phyloP scores from a whole-genome alignment of 2,797 vertebrate species.

The Mormyrus hasselquistii region DNA sequence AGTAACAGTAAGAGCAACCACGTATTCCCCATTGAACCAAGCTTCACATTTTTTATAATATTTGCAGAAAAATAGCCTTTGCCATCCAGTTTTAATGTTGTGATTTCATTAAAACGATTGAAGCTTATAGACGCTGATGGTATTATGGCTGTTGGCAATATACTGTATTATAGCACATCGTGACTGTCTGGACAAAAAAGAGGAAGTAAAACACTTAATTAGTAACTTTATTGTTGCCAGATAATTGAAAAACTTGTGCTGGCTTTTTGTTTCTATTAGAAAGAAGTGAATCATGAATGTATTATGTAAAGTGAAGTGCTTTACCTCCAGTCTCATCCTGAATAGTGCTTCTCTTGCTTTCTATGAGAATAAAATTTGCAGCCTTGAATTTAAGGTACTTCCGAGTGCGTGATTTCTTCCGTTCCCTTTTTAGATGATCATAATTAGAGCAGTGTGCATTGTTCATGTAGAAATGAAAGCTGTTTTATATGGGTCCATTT shows the following conservation, averaged over 20 bases:
- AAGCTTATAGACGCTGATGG: neutral
- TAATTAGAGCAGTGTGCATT: slow-evolving; percentile 7
- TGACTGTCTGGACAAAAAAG: neutral
- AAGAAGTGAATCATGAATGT: neutral
- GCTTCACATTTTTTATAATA: neutral
- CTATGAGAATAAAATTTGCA: neutral
- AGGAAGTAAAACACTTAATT: neutral
- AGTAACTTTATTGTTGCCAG: neutral
- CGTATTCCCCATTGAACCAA: neutral
- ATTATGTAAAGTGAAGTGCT: neutral
- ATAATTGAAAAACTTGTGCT: neutral
- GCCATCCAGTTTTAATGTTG: neutral
- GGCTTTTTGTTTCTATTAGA: slow-evolving; percentile 2
- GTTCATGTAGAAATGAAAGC: neutral
- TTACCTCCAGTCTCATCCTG: neutral
- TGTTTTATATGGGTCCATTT: neutral
- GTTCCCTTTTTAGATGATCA: neutral
- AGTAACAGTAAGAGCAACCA: neutral
- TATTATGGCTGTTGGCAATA: neutral
- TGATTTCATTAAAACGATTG: neutral
- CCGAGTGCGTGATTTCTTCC: neutral
- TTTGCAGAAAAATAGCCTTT: neutral
- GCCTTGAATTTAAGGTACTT: neutral
- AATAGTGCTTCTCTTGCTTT: neutral
- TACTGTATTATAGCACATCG: neutral